Evolutionary conservation across 2,113 vertebrate species (phyloP).

Genomic region (Talpa occidentalis): DNA sequence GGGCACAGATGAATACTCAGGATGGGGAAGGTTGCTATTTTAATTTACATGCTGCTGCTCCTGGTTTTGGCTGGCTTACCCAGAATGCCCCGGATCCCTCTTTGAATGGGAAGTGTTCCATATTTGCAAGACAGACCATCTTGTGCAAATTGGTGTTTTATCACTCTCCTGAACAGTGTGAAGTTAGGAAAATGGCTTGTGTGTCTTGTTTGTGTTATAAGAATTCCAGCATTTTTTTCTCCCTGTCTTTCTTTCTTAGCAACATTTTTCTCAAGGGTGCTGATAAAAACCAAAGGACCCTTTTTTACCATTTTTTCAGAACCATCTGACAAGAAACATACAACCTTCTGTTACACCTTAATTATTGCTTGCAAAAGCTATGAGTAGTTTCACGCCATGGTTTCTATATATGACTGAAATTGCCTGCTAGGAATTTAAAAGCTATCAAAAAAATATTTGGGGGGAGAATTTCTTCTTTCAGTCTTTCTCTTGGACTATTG

Average conservation of each 20-base stretch:
- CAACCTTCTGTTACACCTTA: conserved; percentile 43
- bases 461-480: conserved; percentile 54
- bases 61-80: conserved; percentile 44
- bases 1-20: conserved; percentile 37
- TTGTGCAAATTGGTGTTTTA: conserved; percentile 71
- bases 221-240: conserved; percentile 53
- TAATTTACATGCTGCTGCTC: conserved; percentile 60
- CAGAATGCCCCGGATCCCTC: conserved; percentile 60
- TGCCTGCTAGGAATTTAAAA: conserved; percentile 42
- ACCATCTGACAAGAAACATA: conserved; percentile 52
- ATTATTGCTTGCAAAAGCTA: conserved; percentile 57
- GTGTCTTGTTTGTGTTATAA: conserved; percentile 69
- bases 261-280: conserved; percentile 58
- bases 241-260: conserved; percentile 56
- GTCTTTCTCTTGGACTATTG: conserved; percentile 54
- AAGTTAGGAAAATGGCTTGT: conserved; percentile 73
- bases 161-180: conserved; percentile 73
- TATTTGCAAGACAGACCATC: conserved; percentile 67
- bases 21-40: conserved; percentile 54
- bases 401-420: conserved; percentile 33
- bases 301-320: conserved; percentile 63
- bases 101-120: conserved; percentile 61
- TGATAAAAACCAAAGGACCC: conserved; percentile 51
- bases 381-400: conserved; percentile 4
- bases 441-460: not conserved